Evolutionary conservation across 2,797 vertebrate species (phyloP).

Genomic region (Mormyrops attenuatus): DNA sequence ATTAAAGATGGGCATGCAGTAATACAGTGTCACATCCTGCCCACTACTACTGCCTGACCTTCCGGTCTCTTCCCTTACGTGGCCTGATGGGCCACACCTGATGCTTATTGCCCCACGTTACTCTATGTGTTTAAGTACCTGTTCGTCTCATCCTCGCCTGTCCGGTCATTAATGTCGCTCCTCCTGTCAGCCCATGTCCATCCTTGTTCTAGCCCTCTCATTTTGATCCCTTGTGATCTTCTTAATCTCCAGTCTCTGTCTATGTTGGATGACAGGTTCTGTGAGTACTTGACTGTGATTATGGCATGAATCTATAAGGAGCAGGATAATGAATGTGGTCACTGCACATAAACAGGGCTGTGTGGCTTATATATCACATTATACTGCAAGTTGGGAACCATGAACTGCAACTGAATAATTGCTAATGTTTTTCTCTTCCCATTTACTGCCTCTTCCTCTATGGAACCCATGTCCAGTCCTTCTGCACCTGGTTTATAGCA

Average conservation of each 20-base stretch:
- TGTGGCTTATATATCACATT: slow-evolving; percentile 45
- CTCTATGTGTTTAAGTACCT: background rate
- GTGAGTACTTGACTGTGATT: slow-evolving; percentile 44
- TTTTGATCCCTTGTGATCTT: too few relatives aligned
- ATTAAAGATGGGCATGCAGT: background rate
- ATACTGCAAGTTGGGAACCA: slow-evolving; percentile 71
- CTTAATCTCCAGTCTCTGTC: background rate
- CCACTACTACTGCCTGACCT: background rate
- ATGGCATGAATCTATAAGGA: slow-evolving; percentile 43
- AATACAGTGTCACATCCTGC: background rate
- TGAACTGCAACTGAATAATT: slow-evolving; percentile 84
- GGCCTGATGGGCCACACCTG: background rate
- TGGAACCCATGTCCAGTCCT: slow-evolving; percentile 70
- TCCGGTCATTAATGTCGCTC: background rate
- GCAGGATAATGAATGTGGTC: slow-evolving; percentile 46
- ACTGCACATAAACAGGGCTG: slow-evolving; percentile 48
- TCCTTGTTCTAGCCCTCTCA: background rate
- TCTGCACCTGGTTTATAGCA: slow-evolving; percentile 75
- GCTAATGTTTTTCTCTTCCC: slow-evolving; percentile 82
- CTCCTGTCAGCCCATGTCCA: background rate
- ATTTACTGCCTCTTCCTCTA: slow-evolving; percentile 79
- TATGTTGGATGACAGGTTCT: slow-evolving; percentile 27
- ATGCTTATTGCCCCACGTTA: background rate
- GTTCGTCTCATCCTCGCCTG: background rate
- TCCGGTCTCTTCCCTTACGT: background rate